Evolutionary conservation across 2,113 vertebrate species (phyloP).

Genomic region (Scytalopus superciliaris): DNA sequence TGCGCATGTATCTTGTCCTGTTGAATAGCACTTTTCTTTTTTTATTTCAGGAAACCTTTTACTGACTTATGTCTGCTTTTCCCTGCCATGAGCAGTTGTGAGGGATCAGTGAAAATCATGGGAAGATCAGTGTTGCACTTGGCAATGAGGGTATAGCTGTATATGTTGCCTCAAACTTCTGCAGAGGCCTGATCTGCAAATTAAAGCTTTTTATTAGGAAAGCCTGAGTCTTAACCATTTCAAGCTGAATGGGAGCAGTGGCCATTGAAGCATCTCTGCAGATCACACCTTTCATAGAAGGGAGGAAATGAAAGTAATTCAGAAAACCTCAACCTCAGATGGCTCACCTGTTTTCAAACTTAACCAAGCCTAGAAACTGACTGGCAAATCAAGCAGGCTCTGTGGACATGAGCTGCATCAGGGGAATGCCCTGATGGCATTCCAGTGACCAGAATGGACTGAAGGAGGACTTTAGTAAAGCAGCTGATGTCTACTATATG

Average conservation of each 20-base stretch:
- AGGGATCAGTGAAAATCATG: background rate
- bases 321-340: background rate
- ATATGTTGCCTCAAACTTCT: background rate
- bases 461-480: background rate
- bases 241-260: background rate
- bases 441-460: background rate
- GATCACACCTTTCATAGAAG: background rate
- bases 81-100: background rate
- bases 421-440: background rate
- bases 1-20: background rate
- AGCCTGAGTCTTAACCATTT: background rate
- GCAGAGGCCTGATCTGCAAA: background rate
- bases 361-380: rapidly evolving
- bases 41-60: background rate
- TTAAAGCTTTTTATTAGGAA: background rate
- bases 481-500: background rate
- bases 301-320: background rate
- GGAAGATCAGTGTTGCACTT: background rate
- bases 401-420: background rate
- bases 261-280: background rate
- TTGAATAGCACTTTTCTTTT: background rate
- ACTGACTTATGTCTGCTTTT: background rate
- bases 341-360: background rate
- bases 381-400: background rate
- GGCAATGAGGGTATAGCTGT: background rate